Base-by-base conservation (phyloP, 2,888 invertebrate species). In the Biston stratarius region DNA sequence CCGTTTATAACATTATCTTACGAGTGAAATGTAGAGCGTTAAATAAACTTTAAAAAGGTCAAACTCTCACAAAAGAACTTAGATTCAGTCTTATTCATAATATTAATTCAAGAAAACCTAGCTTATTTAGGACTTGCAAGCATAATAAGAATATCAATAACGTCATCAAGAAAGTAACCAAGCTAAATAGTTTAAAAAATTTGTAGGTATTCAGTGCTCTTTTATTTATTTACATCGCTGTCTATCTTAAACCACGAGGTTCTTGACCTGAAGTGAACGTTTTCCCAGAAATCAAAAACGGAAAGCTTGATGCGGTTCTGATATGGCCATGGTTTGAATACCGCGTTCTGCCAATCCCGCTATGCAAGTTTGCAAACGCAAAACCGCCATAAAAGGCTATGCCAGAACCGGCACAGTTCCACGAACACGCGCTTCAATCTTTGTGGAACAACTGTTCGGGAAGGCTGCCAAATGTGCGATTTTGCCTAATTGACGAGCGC, bases 401-500 rank as follows among this genome's bases (percentile, higher is more conserved):
- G 82, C 67, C 74, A 52, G 64, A 56, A 67, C 70, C 73, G 69
- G 69, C 75, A 77, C 69, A 73, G 77, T 82, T 83, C 83, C 75
- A 77, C 83, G 84, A 88, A 86, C 78, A 80, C 78, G 74, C 80
- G 75, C 76, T 77, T 74, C 81, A 83, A 82, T 79, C 79, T 74
- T 78, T 81, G 84, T 81, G 77, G 83, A 88, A 87, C 88, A 89
- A 89, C 84, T 89, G 90, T 77, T 75, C 85, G 91, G 92, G 92
- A 89, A 83, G 81, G 72, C 69, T 91, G 92, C 92, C 92, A 92
- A 92, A 88, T 86, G 87, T 87, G 83, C 82, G 88, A 86, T 88
- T 90, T 86, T 84, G 81, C 85, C 87, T 91, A 92, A 92, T 92
- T 90, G 92, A 90, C 87, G 90, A 85, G 83, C 87, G 77, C 77